Percentiles rank a stretch among this genome's conserved stretches.
phyloP scores from a whole-genome alignment of 2,888 invertebrate genomes.

The Thyatira batis region DNA sequence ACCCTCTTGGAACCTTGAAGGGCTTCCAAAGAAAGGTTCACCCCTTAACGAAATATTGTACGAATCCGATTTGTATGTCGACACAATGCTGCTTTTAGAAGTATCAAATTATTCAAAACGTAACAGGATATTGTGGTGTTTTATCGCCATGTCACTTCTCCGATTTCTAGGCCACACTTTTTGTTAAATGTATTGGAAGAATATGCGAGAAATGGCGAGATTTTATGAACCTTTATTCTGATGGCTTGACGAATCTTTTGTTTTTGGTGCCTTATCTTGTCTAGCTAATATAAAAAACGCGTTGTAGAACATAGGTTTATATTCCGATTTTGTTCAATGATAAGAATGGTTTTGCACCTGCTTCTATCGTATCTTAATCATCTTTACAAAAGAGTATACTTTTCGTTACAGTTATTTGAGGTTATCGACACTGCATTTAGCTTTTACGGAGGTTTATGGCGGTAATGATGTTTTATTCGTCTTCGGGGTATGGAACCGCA shows the following conservation, averaged over 20 bases:
- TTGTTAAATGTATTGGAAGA: background rate
- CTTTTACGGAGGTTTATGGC: background rate
- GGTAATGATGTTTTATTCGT: slow-evolving; percentile 7
- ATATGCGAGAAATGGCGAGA: background rate
- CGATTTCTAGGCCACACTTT: background rate
- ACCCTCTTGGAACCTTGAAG: slow-evolving; percentile 41
- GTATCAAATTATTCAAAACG: slow-evolving; percentile 43
- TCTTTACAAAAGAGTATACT: background rate
- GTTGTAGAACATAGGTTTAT: no score
- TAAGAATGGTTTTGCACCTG: no score
- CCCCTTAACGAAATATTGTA: slow-evolving; percentile 44
- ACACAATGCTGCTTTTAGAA: slow-evolving; percentile 44
- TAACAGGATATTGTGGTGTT: slow-evolving; percentile 14
- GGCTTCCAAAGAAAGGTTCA: slow-evolving; percentile 56
- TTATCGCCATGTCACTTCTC: slow-evolving; percentile 13
- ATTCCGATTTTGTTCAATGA: no score
- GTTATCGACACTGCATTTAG: slow-evolving; percentile 3
- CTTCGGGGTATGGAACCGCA: slow-evolving; percentile 5
- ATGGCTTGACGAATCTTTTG: background rate
- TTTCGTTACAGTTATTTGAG: background rate
- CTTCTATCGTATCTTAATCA: background rate
- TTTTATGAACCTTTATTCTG: background rate
- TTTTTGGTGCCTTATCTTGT: no score
- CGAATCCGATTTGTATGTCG: slow-evolving; percentile 43
- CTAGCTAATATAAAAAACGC: no score